Percentiles rank a stretch among this genome's conserved stretches.
Conservation (phyloP, 2,797 vertebrate species). For the Sciurus vulgaris region DNA sequence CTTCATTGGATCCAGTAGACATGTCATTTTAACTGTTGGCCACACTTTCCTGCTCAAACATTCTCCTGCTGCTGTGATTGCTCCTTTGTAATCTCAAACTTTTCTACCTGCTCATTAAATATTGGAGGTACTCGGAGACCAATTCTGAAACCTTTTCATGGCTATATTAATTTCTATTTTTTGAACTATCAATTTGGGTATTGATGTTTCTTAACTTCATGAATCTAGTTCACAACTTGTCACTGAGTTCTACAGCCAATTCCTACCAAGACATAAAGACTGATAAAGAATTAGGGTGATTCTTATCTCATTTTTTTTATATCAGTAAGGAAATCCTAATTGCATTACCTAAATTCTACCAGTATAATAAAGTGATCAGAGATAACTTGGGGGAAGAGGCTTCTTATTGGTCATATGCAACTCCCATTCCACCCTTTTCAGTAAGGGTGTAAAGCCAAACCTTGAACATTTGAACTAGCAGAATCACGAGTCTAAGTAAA, state of each 20-base stretch:
- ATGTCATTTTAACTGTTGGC: too few relatives aligned
- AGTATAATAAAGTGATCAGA: neutral
- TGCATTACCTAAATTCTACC: neutral
- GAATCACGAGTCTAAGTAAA: neutral
- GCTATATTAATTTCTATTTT: neutral
- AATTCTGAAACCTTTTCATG: conserved; percentile 5
- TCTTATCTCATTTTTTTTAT: neutral
- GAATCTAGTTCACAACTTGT: neutral
- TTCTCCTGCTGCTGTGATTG: neutral
- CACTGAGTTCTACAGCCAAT: neutral
- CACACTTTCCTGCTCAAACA: neutral
- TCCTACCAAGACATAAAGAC: neutral
- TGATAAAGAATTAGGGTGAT: neutral
- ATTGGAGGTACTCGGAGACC: neutral
- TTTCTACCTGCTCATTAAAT: neutral
- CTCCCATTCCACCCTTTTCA: neutral
- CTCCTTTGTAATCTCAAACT: neutral
- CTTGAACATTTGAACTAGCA: neutral
- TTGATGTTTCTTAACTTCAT: neutral
- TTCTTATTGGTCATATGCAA: neutral
- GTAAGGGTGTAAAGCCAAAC: neutral
- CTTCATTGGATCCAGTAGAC: neutral
- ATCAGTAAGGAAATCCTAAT: neutral
- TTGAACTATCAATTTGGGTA: neutral
- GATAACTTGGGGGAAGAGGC: neutral